phyloP scores from a whole-genome alignment of 2,113 vertebrate species.

The Equus quagga region DNA sequence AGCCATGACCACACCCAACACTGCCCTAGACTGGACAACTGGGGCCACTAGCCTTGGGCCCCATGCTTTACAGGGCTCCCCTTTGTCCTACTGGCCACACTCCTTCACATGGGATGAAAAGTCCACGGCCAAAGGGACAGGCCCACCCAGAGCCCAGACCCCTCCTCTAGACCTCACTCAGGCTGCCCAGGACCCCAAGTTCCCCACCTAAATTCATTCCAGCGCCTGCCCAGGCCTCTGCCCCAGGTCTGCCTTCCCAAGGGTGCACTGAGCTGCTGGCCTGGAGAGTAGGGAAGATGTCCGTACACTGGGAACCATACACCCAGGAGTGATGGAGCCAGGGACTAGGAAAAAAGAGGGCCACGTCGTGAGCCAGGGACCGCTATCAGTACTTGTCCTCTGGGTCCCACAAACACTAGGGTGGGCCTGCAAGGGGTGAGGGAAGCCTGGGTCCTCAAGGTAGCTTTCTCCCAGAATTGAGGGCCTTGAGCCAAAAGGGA shows the following conservation, averaged over 20 bases:
- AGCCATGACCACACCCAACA: neutral
- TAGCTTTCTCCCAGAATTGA: neutral
- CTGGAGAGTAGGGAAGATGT: no score
- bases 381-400: fast-evolving
- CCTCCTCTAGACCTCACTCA: neutral
- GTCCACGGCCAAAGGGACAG: neutral
- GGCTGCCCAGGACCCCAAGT: neutral
- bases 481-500: neutral
- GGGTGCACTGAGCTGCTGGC: neutral
- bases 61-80: neutral
- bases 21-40: neutral
- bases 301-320: neutral
- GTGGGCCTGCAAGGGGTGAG: neutral
- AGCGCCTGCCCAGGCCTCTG: neutral
- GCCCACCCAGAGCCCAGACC: neutral
- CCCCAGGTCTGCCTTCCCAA: neutral
- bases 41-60: neutral
- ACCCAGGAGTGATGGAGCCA: neutral
- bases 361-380: fast-evolving
- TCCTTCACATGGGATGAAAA: neutral
- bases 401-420: fast-evolving
- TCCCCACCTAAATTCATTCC: neutral
- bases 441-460: neutral
- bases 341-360: fast-evolving
- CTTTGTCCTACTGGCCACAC: neutral